phyloP scores from a whole-genome alignment of 2,888 invertebrate species.

The Bombylius discolor region DNA sequence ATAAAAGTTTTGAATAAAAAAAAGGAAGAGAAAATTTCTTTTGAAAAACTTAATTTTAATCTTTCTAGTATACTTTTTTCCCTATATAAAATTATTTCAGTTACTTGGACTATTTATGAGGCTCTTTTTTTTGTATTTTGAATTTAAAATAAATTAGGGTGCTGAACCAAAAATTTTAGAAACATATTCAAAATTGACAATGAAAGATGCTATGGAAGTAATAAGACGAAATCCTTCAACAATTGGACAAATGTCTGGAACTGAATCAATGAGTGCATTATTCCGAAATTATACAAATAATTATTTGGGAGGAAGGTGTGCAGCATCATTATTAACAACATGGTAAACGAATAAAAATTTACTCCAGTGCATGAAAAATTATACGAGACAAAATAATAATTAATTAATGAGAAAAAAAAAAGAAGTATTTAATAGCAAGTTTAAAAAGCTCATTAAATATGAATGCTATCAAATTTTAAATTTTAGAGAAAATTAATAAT shows the following conservation, averaged over 20 bases:
- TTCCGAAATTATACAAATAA: constrained; percentile 78
- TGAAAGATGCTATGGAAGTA: constrained; percentile 87
- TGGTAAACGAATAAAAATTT: constrained; percentile 40
- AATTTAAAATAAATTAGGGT: constrained; percentile 37
- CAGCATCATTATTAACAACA: constrained; percentile 39
- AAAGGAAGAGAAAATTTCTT: no score
- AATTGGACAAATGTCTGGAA: constrained; percentile 74
- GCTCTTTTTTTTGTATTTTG: no score
- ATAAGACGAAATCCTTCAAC: constrained; percentile 79
- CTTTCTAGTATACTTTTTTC: no score
- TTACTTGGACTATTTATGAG: no score
- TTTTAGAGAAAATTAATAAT: no score
- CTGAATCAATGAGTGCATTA: constrained; percentile 82
- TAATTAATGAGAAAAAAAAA: neutral
- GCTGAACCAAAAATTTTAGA: constrained; percentile 88
- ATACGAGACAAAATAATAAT: neutral
- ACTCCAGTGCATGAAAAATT: constrained; percentile 17
- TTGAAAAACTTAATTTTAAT: no score
- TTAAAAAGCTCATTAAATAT: no score
- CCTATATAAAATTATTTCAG: no score
- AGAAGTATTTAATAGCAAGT: no score
- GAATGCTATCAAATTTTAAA: no score
- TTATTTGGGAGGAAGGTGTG: constrained; percentile 74
- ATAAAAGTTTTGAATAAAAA: no score
- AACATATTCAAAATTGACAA: constrained; percentile 84